Evolutionary conservation across 1,140 invertebrate genomes (phyloP), one percentile per base, ranked within the genome.

Genomic region (Trichomalopsis sarcophagae): DNA sequence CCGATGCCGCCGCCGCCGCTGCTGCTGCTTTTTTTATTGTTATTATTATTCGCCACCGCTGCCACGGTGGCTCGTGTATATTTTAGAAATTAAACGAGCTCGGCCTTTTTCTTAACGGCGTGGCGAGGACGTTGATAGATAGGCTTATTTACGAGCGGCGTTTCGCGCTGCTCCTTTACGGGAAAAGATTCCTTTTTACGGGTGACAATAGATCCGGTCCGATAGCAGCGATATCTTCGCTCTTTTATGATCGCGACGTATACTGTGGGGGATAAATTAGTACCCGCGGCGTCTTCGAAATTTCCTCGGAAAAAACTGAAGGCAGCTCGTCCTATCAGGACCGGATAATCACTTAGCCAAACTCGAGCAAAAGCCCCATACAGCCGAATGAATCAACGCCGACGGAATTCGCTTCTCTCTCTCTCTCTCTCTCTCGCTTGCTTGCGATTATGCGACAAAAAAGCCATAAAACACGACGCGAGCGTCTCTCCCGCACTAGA

Each of bases 391-490:
- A 62, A 21, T 62, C 55, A 62, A 62, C 55, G 55, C 55, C 1
- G 55, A 62, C 55, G 17, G 55, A 62, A 62, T 62, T 62, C 55
- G 14, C 55, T 2, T 21, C 27, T 27, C 27, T 27, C 27, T 27
- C 27, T 27, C 27, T 27, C 27, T 27, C 55, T 62, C 55, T 62
- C 21, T n/a, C 21, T n/a, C 47, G 47, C 14, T 9, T 13, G 47
- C 47, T 4, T 2, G 11, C 66, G 83, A 84, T 84, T 84, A 84
- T 80, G 76, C 83, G 83, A 80, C 47, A 74, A 73, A 84, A 77
- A 74, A 84, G 83, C 83, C 83, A 80, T 84, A 84, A 84, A 84
- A 84, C 83, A 84, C 83, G 75, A 77, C 33, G 27, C 30, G n/a
- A 10, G 30, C 27, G 21, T 62, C n/a, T 47, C 47, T 17, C 27